Base-by-base conservation (phyloP, 2,888 invertebrate species). In the Callosobruchus maculatus region DNA sequence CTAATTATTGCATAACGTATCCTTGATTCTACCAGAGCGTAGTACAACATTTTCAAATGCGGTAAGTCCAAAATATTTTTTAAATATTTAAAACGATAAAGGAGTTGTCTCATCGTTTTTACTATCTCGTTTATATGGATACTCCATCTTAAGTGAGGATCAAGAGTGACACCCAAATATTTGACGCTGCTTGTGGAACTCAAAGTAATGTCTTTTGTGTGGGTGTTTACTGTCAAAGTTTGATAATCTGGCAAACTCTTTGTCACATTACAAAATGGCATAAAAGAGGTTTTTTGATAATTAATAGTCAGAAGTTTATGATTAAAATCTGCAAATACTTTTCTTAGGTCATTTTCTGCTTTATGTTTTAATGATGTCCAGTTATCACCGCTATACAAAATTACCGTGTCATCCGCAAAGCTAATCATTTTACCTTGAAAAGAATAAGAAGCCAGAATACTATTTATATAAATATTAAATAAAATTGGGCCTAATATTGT, bases 331-430 rank as follows among this genome's bases (percentile, higher is more conserved):
- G 70, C 30, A 22, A 70, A 21, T 30, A 70, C 66, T 20, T 21
- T 69, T 13, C 18, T 4, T 5, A 73, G 21, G 20, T 70, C 70
- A 22, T 22, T 5, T n/a, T 73, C 70, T 5, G 67, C 69, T 73
- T 66, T 73, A 20, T 5, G 7, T 70, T 73, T 73, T 26, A 73
- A 22, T 13, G 21, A 31, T 3, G 22, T 67, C 70, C 70, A 73
- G 22, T 70, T 70, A 30, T 73, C 21, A 22, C 21, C 73, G 21
- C n/a, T 30, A 22, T 70, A 70, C n/a, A 73, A 21, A 21, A 73
- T 70, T 70, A 70, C 72, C 1, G 31, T 70, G 21, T 72, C 72
- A 72, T 72, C 70, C 13, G 69, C 72, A 31, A 72, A 73, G 22
- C 73, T 70, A 67, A 70, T 21, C n/a, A 73, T 70, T 18, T 31